Base-by-base conservation (phyloP, 2,888 invertebrate species). In the Tuta absoluta region DNA sequence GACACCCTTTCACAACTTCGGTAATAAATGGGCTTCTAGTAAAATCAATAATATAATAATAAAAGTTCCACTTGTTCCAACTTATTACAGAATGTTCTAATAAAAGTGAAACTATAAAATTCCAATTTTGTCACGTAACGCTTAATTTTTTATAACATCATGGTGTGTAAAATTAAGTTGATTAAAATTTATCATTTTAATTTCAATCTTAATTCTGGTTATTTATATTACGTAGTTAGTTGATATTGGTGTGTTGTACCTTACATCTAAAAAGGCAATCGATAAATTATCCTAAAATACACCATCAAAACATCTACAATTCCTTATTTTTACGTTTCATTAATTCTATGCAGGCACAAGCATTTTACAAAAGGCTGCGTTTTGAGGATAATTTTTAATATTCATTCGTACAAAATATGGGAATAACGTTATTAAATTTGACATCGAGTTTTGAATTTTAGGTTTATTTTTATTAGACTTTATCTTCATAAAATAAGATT, bases 331-430 rank as follows among this genome's bases (percentile, higher is more conserved):
- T 38, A 58, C 65, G 41, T 41, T 41, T 38, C 4, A 49, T 48
- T 69, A 62, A 53, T 45, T 37, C 71, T 79, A 81, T 75, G 77
- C 82, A 88, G 87, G 87, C 89, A 89, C 89, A 89, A 88, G 90
- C 89, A 81, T 86, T 82, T 75, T 82, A 83, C 79, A 82, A 78
- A 86, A 86, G 85, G 83, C 80, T 75, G 69, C 65, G 24, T 65
- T 33, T 75, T 74, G 85, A 84, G 87, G 84, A 86, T 81, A 75
- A 49, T 19, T 48, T 17, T 17, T n/a, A 48, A 17, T 17, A 48
- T 19, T 49, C 8, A 49, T 33, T 33, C 17, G 56, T 56, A 41
- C 41, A 41, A 41, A 41, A 41, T 41, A 33, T 33, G 33, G 8
- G 41, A 7, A 14, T 41, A 41, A n/a, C n/a, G n/a, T n/a, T n/a